These are phyloP conservation scores for Pollenia labialis DNA, from an alignment of 2,888 invertebrate species.

Conservation along the genomic window DNA sequence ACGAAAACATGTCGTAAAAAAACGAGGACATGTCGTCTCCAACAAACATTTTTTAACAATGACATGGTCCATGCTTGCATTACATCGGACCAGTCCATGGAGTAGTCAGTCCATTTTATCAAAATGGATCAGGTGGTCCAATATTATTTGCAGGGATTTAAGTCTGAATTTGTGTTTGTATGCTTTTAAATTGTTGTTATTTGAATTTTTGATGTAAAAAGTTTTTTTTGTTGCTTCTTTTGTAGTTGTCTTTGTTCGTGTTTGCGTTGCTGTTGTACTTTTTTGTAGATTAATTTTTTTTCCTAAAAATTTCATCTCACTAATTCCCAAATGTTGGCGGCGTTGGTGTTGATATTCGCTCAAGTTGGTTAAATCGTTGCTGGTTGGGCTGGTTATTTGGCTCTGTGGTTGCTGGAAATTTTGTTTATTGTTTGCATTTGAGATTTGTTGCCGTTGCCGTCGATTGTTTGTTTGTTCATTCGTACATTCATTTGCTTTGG, in stretches of 20 bases:
- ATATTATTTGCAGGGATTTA: too few species aligned
- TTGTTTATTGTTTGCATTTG: constrained; percentile 71
- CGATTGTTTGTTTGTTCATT: constrained; percentile 55
- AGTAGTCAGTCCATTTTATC: too few species aligned
- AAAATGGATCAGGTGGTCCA: too few species aligned
- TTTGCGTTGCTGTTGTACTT: neutral
- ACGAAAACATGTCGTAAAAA: too few species aligned
- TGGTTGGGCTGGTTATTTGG: constrained; percentile 47
- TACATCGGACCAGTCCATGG: too few species aligned
- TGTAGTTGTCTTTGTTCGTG: neutral
- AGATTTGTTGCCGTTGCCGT: constrained; percentile 57
- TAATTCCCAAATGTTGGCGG: constrained; percentile 67
- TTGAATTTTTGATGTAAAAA: constrained; percentile 43
- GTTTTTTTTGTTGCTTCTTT: neutral
- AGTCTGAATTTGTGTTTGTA: constrained; percentile 1
- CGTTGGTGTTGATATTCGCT: constrained; percentile 28
- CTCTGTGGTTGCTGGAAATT: constrained; percentile 47
- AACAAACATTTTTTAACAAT: too few species aligned
- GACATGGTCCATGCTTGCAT: too few species aligned
- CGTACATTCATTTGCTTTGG: constrained; percentile 38
- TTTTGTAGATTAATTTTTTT: constrained; percentile 9
- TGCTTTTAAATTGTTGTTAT: constrained; percentile 2
- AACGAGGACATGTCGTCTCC: too few species aligned
- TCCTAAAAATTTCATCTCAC: constrained; percentile 54
- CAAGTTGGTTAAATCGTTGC: constrained; percentile 50